Evolutionary conservation across 2,113 vertebrate genomes (phyloP), one percentile per base, ranked within the genome.

Genomic region (Leucosticte australis): DNA sequence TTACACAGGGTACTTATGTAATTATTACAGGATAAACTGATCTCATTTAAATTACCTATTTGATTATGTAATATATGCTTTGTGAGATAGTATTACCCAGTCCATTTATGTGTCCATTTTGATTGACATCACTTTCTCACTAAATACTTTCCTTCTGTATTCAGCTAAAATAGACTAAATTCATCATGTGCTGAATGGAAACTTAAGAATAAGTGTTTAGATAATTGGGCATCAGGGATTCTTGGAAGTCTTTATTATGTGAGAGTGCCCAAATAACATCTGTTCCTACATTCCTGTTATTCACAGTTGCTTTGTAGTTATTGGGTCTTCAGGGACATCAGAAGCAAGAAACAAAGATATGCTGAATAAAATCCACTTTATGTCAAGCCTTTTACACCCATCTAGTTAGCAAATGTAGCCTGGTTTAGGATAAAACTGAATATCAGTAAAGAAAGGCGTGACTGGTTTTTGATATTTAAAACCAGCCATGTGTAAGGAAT

Each of bases 151-250:
- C 78, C 96, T 94, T 89, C 84, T 83, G 60, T 95, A 86, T 96
- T 89, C 83, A 93, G 95, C 96, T 97, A 87, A 96, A 97, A 96
- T 84, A 49, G 92, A 88, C 87, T 94, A 95, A 94, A 95, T 95
- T 97, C 96, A 96, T 97, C 96, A 97, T 91, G 92, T 59, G 7
- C 28, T 65, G 97, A 96, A 93, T 83, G 80, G 83, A 96, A 97
- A 97, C 88, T 96, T 95, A 92, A 96, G 96, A 94, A 75, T 93
- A 94, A 95, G 88, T 89, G 95, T 97, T 97, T 94, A 94, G 94
- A 96, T 98, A 98, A 98, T 98, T 98, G 97, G 97, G 85, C 98
- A 97, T 97, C 53, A 49, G 98, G 98, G 98, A 98, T 97, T 97
- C 95, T 97, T 96, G 78, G 95, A 97, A 98, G 96, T 97, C 97